Base-by-base conservation (phyloP, 1,140 invertebrate genomes). In the Heliconius himera region DNA sequence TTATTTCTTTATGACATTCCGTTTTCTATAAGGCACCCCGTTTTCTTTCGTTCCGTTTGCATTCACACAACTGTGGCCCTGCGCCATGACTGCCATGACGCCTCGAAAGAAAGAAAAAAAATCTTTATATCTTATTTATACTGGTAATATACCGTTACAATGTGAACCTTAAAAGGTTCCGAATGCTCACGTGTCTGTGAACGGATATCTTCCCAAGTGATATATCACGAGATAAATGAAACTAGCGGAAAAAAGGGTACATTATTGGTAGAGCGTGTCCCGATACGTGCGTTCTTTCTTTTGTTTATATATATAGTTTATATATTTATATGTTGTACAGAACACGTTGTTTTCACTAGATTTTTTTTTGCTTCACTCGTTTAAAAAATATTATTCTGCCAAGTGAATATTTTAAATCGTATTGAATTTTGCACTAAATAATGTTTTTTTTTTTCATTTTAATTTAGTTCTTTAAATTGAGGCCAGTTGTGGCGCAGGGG, bases 181-280 rank as follows among this genome's bases (percentile, higher is more conserved):
- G 56, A 66, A 66, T 66, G 56, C 22, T 66, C 22, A 66, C 56
- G 22, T 66, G 56, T 66, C 56, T 29, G 56, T 66, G 22, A 66
- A 66, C 22, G 56, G 56, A 66, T 66, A 66, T 66, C 56, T 66
- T 66, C 56, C 22, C 56, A 66, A 66, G 56, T 22, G 56, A 66
- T 66, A 66, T 66, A 66, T 66, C 22, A 66, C 22, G 1, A 66
- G 56, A 66, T 66, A 66, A 66, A 66, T 66, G 56, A 26, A 66
- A 66, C 56, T 66, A 26, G 22, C 13, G 60, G 60, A 22, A 66
- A 66, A 66, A 66, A 66, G 60, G 60, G 13, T 66, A 66, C 13
- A 29, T 66, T 66, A 66, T 66, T 66, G 26, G 26, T 29, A 29
- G 60, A 66, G 60, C 60, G 26, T 16, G 26, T 11, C 20, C 60